phyloP scores from a whole-genome alignment of 2,113 vertebrate genomes.

The Poeciliopsis turrubarensis region DNA sequence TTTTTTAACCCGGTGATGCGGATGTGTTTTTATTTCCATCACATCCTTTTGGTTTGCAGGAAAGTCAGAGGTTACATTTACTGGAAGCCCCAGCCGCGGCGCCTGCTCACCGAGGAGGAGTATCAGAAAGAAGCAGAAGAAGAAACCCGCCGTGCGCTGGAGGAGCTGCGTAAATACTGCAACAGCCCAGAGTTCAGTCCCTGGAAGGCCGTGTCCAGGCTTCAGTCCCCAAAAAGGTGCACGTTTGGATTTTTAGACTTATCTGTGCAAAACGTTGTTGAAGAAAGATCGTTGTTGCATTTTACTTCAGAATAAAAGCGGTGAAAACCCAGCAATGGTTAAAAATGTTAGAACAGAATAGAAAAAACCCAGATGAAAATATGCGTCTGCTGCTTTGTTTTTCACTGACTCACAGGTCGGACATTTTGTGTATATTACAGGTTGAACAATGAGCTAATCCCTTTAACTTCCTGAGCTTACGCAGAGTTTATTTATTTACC shows the following conservation, averaged over 20 bases:
- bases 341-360: neutral
- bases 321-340: neutral
- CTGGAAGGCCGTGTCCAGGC: slow-evolving; percentile 88
- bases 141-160: slow-evolving; percentile 88
- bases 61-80: slow-evolving; percentile 69
- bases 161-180: slow-evolving; percentile 86
- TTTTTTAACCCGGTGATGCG: no score
- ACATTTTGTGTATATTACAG: neutral
- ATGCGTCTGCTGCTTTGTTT: neutral
- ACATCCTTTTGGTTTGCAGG: slow-evolving; percentile 68
- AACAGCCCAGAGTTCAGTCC: slow-evolving; percentile 88
- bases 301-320: neutral
- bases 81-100: slow-evolving; percentile 80
- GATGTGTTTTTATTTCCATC: neutral
- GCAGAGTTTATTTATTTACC: neutral
- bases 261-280: neutral
- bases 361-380: neutral
- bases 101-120: slow-evolving; percentile 91
- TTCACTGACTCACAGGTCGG: neutral
- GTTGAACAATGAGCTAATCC: no score
- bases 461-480: neutral
- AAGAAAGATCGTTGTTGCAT: neutral
- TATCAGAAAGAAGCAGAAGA: slow-evolving; percentile 87
- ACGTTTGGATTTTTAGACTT: neutral
- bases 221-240: slow-evolving; percentile 94